Conservation (phyloP, 2,113 vertebrate species). For the rat (Rattus norvegicus) region DNA sequence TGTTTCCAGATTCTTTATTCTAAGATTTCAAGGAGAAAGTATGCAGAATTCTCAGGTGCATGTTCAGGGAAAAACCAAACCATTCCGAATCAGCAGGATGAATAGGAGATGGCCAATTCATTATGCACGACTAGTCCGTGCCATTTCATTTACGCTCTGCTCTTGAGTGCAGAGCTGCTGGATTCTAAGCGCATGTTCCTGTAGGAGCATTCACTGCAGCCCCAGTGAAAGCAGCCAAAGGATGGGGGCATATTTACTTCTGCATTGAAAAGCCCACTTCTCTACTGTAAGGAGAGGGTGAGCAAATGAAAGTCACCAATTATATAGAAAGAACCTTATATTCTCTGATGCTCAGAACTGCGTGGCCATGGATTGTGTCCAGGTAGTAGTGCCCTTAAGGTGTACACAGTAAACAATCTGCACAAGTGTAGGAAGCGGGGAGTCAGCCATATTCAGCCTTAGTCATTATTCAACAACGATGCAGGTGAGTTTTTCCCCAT, state of each 20-base stretch:
- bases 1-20: neutral
- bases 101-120: neutral
- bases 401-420: neutral
- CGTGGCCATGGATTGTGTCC: neutral
- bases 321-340: neutral
- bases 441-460: neutral
- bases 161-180: slow-evolving; percentile 23
- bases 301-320: neutral
- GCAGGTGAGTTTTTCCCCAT: neutral
- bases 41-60: neutral
- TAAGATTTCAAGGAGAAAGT: neutral
- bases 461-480: neutral
- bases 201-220: neutral
- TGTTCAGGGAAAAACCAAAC: neutral
- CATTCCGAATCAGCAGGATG: neutral
- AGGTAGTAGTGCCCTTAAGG: neutral
- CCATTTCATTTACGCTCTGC: neutral
- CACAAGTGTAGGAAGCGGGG: neutral
- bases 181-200: neutral
- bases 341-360: neutral
- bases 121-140: neutral
- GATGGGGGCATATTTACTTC: neutral
- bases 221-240: neutral
- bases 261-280: neutral
- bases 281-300: neutral